phyloP scores from a whole-genome alignment of 2,113 vertebrate genomes.

The Cairina moschata region DNA sequence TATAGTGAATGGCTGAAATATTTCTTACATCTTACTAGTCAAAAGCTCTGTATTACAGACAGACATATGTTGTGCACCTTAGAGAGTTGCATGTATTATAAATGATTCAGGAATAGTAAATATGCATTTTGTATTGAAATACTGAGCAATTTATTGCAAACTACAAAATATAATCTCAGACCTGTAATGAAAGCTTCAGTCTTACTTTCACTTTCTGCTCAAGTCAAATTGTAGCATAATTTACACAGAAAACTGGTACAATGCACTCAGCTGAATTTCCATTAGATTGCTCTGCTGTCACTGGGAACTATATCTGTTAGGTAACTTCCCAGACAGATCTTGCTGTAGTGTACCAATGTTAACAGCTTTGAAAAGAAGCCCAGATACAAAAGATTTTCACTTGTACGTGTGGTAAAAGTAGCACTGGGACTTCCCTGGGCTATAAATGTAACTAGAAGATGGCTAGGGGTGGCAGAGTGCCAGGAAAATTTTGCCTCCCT shows the following conservation, averaged over 20 bases:
- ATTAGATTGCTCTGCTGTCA: not conserved
- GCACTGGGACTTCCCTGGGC: slow-evolving; percentile 47
- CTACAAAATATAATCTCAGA: slow-evolving; percentile 12
- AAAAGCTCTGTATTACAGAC: not conserved
- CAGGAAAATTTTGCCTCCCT: slow-evolving; percentile 31
- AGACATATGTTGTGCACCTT: not conserved
- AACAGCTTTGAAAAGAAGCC: slow-evolving; percentile 39
- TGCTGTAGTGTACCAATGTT: not conserved
- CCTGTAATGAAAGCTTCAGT: not conserved
- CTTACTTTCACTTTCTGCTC: not conserved
- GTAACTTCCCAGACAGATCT: not conserved
- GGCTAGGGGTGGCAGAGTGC: not conserved
- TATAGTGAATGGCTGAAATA: not conserved
- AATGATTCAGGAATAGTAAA: slow-evolving; percentile 12
- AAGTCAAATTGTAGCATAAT: not conserved
- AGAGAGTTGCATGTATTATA: not conserved
- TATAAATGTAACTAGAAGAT: slow-evolving; percentile 61
- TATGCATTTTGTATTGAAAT: slow-evolving; percentile 3
- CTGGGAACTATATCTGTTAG: not conserved
- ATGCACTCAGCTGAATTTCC: not conserved
- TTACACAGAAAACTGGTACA: not conserved
- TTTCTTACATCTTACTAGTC: not conserved
- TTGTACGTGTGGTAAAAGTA: slow-evolving; percentile 42
- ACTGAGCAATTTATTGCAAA: not conserved
- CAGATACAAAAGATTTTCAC: slow-evolving; percentile 19